Percentiles rank a stretch among this genome's conserved stretches.
Evolutionary conservation across 2,113 vertebrate genomes (phyloP).

Genomic region (Meriones unguiculatus): DNA sequence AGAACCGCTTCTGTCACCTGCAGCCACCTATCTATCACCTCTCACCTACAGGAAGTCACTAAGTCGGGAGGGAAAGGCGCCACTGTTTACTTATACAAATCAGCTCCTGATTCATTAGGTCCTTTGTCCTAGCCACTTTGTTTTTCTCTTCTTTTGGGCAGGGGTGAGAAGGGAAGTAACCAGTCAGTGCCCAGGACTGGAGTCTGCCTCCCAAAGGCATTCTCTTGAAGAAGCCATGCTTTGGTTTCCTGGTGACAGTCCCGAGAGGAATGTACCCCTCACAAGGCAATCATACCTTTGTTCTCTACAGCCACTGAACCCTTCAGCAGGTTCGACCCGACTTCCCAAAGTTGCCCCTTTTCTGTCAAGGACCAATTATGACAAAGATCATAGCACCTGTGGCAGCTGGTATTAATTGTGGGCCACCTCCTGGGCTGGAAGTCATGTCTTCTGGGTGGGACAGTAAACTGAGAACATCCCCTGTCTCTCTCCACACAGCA

Average conservation of each 20-base stretch:
- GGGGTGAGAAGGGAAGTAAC: not conserved
- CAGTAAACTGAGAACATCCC: not conserved
- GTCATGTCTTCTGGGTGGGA: not conserved
- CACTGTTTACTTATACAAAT: slow-evolving; percentile 59
- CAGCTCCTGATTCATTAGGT: not conserved
- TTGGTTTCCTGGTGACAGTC: not conserved
- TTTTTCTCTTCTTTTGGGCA: not conserved
- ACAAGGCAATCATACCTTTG: not conserved
- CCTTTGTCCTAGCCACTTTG: not conserved
- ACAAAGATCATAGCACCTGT: not conserved
- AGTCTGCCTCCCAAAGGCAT: not conserved
- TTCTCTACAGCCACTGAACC: not conserved
- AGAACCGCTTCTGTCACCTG: not conserved
- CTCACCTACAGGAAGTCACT: slow-evolving; percentile 52
- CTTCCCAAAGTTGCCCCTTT: slow-evolving; percentile 4
- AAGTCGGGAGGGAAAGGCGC: not conserved
- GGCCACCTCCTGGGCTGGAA: not conserved
- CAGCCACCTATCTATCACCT: not conserved
- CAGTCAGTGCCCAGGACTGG: not conserved
- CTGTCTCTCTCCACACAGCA: not conserved
- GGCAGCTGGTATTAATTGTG: not conserved
- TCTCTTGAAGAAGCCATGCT: not conserved
- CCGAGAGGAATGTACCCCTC: not conserved
- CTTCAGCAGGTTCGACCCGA: not conserved
- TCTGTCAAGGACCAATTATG: not conserved